phyloP scores from a whole-genome alignment of 2,797 vertebrate species.

The Poecilia picta region DNA sequence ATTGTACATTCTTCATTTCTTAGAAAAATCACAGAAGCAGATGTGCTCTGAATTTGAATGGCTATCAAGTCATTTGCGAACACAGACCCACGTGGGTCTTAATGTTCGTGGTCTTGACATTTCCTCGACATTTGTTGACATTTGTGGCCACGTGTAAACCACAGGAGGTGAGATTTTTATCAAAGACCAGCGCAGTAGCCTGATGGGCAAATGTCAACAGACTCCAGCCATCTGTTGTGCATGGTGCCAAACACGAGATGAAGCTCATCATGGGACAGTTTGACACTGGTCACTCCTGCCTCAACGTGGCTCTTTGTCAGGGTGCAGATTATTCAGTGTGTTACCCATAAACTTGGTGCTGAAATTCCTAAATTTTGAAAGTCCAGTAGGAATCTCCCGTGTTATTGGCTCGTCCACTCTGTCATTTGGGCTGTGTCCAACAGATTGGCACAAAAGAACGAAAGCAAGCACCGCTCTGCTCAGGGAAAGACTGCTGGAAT shows the following conservation, averaged over 20 bases:
- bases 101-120: slow-evolving; percentile 77
- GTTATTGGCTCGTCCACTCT: background rate
- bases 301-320: slow-evolving; percentile 15
- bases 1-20: background rate
- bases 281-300: slow-evolving; percentile 27
- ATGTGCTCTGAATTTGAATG: background rate
- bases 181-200: slow-evolving; percentile 56
- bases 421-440: background rate
- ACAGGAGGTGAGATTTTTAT: slow-evolving; percentile 63
- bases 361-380: background rate
- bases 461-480: background rate
- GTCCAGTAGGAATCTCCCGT: background rate
- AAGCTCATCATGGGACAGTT: slow-evolving; percentile 37
- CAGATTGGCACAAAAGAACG: background rate
- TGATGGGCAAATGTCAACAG: slow-evolving; percentile 75
- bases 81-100: slow-evolving; percentile 11
- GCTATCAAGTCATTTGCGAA: background rate
- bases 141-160: slow-evolving; percentile 76
- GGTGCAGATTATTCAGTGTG: background rate
- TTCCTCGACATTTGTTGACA: slow-evolving; percentile 83
- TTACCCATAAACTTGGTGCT: background rate
- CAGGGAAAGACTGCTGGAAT: slow-evolving; percentile 3
- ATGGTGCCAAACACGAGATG: slow-evolving; percentile 34
- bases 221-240: slow-evolving; percentile 71
- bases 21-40: background rate